phyloP scores from a whole-genome alignment of 2,113 vertebrate genomes.

The Cinclus mexicanus region DNA sequence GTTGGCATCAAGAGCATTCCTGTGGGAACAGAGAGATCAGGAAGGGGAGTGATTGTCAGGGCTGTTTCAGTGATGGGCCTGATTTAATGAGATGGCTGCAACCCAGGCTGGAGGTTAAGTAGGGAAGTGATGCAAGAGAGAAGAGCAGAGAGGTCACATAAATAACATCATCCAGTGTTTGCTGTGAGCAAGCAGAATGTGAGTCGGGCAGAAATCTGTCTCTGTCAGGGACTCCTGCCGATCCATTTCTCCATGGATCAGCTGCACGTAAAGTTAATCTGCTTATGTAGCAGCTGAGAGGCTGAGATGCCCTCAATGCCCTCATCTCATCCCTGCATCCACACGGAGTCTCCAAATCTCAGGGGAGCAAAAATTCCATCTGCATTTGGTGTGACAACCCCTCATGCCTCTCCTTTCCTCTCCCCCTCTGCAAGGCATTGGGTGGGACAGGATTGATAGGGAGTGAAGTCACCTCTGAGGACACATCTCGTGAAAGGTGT shows the following conservation, averaged over 20 bases:
- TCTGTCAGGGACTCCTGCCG: constrained; percentile 47
- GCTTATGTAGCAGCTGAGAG: constrained; percentile 54
- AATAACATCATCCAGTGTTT: background rate
- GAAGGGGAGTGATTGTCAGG: background rate
- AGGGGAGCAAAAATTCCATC: background rate
- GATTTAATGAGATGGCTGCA: background rate
- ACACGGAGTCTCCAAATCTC: background rate
- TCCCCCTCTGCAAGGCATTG: background rate
- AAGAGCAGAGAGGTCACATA: background rate
- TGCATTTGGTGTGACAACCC: fast-evolving
- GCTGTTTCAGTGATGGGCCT: background rate
- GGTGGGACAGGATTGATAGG: background rate
- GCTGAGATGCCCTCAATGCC: constrained; percentile 34
- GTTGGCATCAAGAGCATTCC: background rate
- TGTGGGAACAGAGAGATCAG: background rate
- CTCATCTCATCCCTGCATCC: constrained; percentile 10
- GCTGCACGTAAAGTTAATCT: constrained; percentile 24
- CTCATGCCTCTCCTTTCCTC: background rate
- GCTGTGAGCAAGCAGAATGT: constrained; percentile 57
- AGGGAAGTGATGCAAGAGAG: background rate
- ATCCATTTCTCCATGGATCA: constrained; percentile 49
- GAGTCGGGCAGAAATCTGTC: constrained; percentile 15
- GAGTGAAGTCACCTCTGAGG: background rate
- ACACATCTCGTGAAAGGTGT: background rate
- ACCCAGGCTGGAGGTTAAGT: background rate